These are phyloP conservation scores for Ptychochromis oligacanthus DNA, from an alignment of 2,113 vertebrate species.

Conservation along the genomic window DNA sequence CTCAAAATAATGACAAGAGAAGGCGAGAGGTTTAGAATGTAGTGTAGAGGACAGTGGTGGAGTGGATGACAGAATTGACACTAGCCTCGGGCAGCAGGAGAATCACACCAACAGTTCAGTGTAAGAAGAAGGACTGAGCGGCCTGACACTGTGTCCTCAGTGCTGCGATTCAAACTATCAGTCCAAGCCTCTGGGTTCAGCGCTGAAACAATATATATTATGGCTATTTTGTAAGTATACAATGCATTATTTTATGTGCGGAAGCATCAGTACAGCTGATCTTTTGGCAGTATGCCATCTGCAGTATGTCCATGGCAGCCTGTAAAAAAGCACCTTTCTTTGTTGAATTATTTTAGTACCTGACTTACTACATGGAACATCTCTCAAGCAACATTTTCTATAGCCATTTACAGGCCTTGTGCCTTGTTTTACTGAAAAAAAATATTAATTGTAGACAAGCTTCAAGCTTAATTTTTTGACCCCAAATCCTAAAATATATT, in stretches of 20 bases:
- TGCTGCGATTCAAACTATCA: slow-evolving; percentile 30
- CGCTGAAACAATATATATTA: neutral
- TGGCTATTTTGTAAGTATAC: neutral
- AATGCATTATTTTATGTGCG: neutral
- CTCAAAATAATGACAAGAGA: slow-evolving; percentile 5
- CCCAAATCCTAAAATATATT: neutral
- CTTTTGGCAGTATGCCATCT: neutral
- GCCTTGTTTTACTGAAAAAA: neutral
- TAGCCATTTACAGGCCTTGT: neutral
- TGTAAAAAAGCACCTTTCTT: neutral
- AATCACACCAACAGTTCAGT: slow-evolving; percentile 47
- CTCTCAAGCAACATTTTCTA: neutral
- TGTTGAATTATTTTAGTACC: neutral
- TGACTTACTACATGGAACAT: neutral
- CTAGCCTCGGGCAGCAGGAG: slow-evolving; percentile 33
- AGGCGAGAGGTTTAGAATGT: slow-evolving; percentile 12
- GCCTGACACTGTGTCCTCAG: slow-evolving; percentile 29
- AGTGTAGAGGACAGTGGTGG: slow-evolving; percentile 27
- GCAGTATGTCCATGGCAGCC: neutral
- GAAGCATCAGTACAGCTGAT: neutral
- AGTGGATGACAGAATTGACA: slow-evolving; percentile 48
- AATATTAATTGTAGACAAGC: neutral
- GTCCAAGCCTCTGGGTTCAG: slow-evolving; percentile 1
- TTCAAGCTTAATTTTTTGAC: neutral
- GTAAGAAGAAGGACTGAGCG: slow-evolving; percentile 19